These are phyloP conservation scores for Trematomus bernacchii DNA, from an alignment of 2,797 vertebrate genomes.

Conservation along the genomic window DNA sequence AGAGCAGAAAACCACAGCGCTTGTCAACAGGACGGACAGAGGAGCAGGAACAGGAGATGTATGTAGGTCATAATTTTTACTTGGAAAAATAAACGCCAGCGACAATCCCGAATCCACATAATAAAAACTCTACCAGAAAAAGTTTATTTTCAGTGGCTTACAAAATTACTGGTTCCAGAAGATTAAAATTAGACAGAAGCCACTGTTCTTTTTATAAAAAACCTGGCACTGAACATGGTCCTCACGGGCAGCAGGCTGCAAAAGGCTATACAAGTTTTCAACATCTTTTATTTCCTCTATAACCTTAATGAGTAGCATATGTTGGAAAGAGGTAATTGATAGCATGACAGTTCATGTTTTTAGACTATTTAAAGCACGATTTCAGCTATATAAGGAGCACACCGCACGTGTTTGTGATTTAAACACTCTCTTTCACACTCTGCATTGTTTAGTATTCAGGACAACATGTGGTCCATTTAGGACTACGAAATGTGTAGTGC, in stretches of 20 bases:
- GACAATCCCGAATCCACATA: constrained; percentile 21
- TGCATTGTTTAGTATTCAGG: constrained; percentile 15
- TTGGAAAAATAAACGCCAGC: constrained; percentile 26
- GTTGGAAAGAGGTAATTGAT: constrained; percentile 44
- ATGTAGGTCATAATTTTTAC: constrained; percentile 39
- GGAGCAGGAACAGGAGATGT: neutral
- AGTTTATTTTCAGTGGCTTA: constrained; percentile 57
- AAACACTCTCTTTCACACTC: constrained; percentile 11
- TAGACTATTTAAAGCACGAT: constrained; percentile 10
- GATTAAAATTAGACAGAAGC: constrained; percentile 68
- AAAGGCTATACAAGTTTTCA: constrained; percentile 53
- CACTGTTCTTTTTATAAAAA: constrained; percentile 47
- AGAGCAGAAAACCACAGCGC: constrained; percentile 23
- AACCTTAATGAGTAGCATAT: constrained; percentile 64
- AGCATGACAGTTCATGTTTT: constrained; percentile 30
- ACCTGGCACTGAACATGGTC: constrained; percentile 46
- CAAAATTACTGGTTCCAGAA: constrained; percentile 65
- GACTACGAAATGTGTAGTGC: neutral
- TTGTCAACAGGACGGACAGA: constrained; percentile 17
- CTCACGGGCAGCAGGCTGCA: constrained; percentile 53
- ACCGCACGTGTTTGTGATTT: constrained; percentile 2
- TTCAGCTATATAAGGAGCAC: neutral
- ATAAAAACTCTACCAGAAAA: constrained; percentile 31
- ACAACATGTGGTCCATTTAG: constrained; percentile 16
- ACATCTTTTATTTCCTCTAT: constrained; percentile 48